Evolutionary conservation across 2,797 vertebrate species (phyloP).

Genomic region (Gallinago stenura): DNA sequence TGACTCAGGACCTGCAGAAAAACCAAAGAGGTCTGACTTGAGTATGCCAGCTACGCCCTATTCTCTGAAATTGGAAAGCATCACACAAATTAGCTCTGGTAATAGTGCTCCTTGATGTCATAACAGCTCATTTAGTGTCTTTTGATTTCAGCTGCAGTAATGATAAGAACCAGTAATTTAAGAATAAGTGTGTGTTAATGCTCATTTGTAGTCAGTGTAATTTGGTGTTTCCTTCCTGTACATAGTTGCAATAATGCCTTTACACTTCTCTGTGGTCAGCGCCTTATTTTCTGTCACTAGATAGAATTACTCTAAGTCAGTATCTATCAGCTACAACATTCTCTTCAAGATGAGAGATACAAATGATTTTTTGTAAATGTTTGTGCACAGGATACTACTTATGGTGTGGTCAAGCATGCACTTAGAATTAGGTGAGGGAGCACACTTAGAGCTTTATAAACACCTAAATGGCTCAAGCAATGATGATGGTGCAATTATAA

Average conservation of each 20-base stretch:
- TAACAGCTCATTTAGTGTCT: not conserved
- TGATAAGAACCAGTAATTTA: not conserved
- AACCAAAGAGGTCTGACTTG: not conserved
- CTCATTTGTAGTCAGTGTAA: not conserved
- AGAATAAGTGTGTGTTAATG: not conserved
- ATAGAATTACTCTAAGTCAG: not conserved
- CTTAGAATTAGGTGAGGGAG: not conserved
- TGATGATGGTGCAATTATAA: not conserved
- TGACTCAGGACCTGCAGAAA: not conserved
- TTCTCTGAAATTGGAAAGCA: not conserved
- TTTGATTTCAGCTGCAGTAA: not conserved
- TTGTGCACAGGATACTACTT: not conserved
- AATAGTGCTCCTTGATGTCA: not conserved
- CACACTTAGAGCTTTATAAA: not conserved
- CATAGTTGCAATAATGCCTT: not conserved
- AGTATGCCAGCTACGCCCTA: accelerated
- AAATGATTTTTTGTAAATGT: not conserved
- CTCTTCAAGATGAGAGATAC: not conserved
- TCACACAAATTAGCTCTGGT: not conserved
- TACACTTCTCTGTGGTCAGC: not conserved
- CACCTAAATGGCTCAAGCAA: not conserved
- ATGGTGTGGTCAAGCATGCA: accelerated
- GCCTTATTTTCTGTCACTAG: not conserved
- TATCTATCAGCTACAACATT: not conserved
- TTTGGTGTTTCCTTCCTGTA: not conserved